These are phyloP conservation scores for Theristicus caerulescens DNA, from an alignment of 2,113 vertebrate genomes.

Conservation along the genomic window DNA sequence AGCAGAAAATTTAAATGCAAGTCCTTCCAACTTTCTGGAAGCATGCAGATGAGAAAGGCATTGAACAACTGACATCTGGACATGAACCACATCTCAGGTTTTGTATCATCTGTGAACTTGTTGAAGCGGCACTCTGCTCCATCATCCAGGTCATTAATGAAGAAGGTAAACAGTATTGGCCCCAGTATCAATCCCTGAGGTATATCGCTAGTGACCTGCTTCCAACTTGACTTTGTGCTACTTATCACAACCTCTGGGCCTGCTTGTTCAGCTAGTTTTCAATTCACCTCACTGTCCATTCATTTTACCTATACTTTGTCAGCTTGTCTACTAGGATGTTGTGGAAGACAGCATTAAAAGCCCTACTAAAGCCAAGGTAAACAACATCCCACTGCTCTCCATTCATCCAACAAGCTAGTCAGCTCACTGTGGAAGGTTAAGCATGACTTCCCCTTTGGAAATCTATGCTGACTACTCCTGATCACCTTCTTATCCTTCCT, in stretches of 20 bases:
- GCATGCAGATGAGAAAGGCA: not conserved
- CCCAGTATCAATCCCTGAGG: not conserved
- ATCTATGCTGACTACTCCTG: not conserved
- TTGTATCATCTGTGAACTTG: not conserved
- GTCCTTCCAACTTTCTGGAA: not conserved
- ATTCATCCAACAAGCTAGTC: not conserved
- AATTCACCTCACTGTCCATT: not conserved
- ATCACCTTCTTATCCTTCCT: not conserved
- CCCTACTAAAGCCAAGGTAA: not conserved
- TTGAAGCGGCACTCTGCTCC: not conserved
- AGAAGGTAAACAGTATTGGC: not conserved
- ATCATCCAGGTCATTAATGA: not conserved
- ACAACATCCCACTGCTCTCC: not conserved
- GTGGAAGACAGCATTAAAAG: not conserved
- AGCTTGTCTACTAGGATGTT: not conserved
- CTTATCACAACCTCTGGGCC: not conserved
- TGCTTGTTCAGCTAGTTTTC: not conserved
- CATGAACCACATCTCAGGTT: not conserved
- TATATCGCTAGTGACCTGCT: not conserved
- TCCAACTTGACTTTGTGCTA: not conserved
- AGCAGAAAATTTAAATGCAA: not conserved
- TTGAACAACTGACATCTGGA: not conserved
- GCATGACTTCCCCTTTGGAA: not conserved
- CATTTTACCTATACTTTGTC: not conserved
- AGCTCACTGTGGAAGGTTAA: not conserved